Conservation (phyloP, 1,140 invertebrate genomes). For the Lasaia peninsularis region DNA sequence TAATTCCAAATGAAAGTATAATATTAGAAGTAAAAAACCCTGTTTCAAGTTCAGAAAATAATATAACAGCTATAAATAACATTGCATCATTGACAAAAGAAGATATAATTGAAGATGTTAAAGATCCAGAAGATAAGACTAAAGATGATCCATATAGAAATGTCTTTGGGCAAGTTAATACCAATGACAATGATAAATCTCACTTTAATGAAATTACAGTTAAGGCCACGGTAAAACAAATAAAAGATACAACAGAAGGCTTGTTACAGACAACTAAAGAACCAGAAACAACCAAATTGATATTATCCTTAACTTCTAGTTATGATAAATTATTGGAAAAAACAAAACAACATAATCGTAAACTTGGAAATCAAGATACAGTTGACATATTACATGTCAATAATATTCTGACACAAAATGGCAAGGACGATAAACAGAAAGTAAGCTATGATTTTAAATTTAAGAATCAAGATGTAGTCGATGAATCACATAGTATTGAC, state of each 20-base stretch:
- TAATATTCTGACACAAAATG: no score
- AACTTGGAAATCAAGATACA: background rate
- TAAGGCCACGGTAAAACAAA: background rate
- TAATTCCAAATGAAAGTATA: conserved; percentile 41
- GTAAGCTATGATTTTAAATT: no score
- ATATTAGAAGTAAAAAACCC: conserved; percentile 38
- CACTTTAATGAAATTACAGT: background rate
- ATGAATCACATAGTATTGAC: background rate
- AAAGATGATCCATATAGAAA: background rate
- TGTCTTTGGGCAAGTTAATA: background rate
- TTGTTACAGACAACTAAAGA: background rate
- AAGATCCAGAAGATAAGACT: background rate
- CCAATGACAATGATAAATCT: background rate
- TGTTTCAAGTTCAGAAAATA: background rate
- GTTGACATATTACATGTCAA: background rate
- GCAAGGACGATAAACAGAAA: no score
- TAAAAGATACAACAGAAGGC: background rate
- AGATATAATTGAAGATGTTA: background rate
- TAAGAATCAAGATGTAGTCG: no score
- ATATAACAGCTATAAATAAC: background rate
- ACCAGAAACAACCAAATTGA: background rate
- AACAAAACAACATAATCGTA: background rate
- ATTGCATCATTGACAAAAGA: background rate
- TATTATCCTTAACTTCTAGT: background rate
- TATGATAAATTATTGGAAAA: background rate